These are phyloP conservation scores for Planococcus citri DNA, from an alignment of 1,140 invertebrate genomes.

Conservation along the genomic window DNA sequence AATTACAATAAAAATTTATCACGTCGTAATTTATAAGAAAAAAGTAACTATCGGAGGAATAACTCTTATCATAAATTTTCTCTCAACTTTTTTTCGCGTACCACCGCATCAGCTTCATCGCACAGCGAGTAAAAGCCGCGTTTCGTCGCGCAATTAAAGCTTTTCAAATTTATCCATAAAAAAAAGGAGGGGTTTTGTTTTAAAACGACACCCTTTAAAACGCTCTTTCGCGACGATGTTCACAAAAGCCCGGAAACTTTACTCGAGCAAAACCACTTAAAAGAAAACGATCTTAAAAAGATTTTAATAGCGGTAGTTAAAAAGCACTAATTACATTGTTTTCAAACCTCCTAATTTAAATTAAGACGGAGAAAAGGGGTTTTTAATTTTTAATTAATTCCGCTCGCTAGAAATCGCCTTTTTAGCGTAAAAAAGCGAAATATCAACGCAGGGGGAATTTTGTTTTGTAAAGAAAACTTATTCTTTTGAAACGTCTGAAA, in stretches of 20 bases:
- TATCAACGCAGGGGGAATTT: neutral
- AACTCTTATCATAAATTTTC: too few relatives aligned
- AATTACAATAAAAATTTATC: too few relatives aligned
- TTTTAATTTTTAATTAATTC: conserved; percentile 8
- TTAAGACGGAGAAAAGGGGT: neutral
- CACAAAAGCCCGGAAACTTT: neutral
- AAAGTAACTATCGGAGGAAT: too few relatives aligned
- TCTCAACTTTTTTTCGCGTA: too few relatives aligned
- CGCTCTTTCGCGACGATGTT: neutral
- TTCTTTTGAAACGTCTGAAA: neutral
- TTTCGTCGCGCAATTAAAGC: neutral
- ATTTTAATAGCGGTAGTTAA: conserved; percentile 7
- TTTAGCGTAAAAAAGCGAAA: neutral
- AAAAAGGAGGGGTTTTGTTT: neutral
- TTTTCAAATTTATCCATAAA: neutral
- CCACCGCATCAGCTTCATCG: too few relatives aligned
- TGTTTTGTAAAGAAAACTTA: neutral
- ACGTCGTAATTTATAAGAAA: too few relatives aligned
- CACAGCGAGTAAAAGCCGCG: too few relatives aligned
- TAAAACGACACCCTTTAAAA: neutral
- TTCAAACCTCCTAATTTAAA: neutral
- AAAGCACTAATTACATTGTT: conserved; percentile 4
- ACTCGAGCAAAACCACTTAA: neutral
- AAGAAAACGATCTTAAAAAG: neutral
- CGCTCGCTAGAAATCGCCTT: neutral